Conservation (phyloP, 1,140 invertebrate genomes). For the Scaptomyza graminum region DNA sequence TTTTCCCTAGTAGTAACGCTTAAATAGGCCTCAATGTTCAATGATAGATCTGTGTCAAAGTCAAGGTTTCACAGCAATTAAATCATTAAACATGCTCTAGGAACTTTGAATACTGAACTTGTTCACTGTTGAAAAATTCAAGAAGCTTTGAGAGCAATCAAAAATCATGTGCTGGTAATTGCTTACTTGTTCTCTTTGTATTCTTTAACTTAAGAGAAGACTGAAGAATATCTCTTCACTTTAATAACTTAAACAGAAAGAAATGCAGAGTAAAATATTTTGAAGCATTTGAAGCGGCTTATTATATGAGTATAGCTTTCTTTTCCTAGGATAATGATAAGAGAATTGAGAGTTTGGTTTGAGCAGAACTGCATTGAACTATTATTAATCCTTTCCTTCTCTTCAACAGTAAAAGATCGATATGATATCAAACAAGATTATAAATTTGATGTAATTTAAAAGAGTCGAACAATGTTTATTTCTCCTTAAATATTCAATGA, state of each 20-base stretch:
- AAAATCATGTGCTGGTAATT: not conserved
- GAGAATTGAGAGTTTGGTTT: not conserved
- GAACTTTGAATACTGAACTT: not conserved
- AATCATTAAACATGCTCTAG: constrained; percentile 1
- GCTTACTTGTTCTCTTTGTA: not conserved
- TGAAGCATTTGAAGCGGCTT: no score
- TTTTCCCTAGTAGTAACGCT: constrained; percentile 19
- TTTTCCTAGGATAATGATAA: not conserved
- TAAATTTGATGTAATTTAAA: no score
- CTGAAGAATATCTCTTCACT: not conserved
- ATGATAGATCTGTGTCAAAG: constrained; percentile 6
- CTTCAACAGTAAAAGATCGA: no score
- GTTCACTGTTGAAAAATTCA: not conserved
- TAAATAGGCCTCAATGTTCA: not conserved
- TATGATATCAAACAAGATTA: no score
- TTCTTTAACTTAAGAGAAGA: not conserved
- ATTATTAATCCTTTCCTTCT: no score
- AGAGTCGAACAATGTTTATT: no score
- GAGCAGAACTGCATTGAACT: not conserved
- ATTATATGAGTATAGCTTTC: not conserved
- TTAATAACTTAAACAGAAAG: not conserved
- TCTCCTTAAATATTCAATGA: not conserved
- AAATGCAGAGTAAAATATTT: no score
- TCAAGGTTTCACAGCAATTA: constrained; percentile 13
- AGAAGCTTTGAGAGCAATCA: constrained; percentile 4